Base-by-base conservation (phyloP, 2,888 invertebrate genomes). In the Pollenia angustigena region DNA sequence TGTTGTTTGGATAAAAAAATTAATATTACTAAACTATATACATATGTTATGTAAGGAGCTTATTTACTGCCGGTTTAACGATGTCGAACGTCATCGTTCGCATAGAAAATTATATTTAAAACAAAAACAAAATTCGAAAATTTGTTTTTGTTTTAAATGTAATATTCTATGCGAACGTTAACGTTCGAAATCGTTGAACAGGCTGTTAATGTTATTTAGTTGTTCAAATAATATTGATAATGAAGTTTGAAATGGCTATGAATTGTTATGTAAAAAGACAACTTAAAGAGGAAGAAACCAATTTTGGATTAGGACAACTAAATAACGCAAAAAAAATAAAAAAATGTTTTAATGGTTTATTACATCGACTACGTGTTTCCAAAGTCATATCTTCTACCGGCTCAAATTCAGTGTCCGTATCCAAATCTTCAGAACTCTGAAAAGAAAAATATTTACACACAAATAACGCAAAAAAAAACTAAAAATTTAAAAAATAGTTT, bases 331-430 rank as follows among this genome's bases (percentile, higher is more conserved):
- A 64, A 66, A 46, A 72, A 85, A 10, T 80, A 68, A 75, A 14
- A 68, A 75, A 14, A 71, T 58, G 32, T 48, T 14, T 62, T 64
- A 81, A 80, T 80, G 50, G 78, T 80, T 69, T 64, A 81, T 91
- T 93, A 95, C 95, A 95, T 94, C 95, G 94, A 91, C 95, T 95
- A 90, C 95, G 94, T 4, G 95, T 95, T 92, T 95, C 95, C 94
- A 95, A 94, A 85, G 95, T 95, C 94, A 95, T 95, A 90, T 95
- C 95, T 90, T 95, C 95, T 81, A 95, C 95, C 4, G 95, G 95
- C 91, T 95, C 95, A 93, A 95, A 95, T 92, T 95, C 95, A 10
- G 95, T 95, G 90, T 95, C 95, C 1, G 95, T 95, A 92, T 95
- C 95, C 89, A 95, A 93, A 88, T 95, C 95, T 92, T 95, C 95